phyloP scores from a whole-genome alignment of 2,888 invertebrate species.

The Taenaris catops region DNA sequence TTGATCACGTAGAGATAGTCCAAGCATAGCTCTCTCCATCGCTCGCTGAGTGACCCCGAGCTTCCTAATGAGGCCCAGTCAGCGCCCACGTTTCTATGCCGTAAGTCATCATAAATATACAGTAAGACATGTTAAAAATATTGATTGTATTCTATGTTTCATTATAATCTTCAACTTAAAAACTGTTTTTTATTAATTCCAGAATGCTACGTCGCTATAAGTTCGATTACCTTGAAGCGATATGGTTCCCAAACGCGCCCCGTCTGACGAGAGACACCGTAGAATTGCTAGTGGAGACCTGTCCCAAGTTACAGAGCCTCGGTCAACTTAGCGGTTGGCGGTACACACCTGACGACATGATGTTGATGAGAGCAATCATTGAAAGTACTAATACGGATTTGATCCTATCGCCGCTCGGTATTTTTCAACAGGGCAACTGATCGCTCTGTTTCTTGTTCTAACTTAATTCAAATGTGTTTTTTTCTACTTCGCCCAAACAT shows the following conservation, averaged over 20 bases:
- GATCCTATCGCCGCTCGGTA: constrained; percentile 81
- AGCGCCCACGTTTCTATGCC: too few species aligned
- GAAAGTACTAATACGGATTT: constrained; percentile 83
- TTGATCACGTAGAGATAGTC: too few species aligned
- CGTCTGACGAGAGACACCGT: constrained; percentile 82
- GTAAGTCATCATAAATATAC: too few species aligned
- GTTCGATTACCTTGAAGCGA: constrained; percentile 81
- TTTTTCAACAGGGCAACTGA: constrained; percentile 60
- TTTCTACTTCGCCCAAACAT: too few species aligned
- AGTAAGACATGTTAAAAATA: too few species aligned
- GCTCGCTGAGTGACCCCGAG: too few species aligned
- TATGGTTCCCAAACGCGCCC: constrained; percentile 85
- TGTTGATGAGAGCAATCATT: constrained; percentile 82
- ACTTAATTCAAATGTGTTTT: too few species aligned
- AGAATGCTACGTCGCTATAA: constrained; percentile 83
- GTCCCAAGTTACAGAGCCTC: constrained; percentile 82
- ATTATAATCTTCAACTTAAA: not conserved
- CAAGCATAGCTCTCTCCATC: too few species aligned
- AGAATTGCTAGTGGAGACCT: constrained; percentile 83
- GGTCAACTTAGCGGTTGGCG: constrained; percentile 86
- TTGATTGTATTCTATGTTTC: too few species aligned
- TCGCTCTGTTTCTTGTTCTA: not conserved
- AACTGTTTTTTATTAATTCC: constrained; percentile 37
- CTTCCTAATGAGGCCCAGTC: too few species aligned
- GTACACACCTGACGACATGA: constrained; percentile 83